A percentile compares a stretch with the other conserved stretches of the same genome.
Evolutionary conservation across 2,888 invertebrate species (phyloP).

Genomic region (Diloba caeruleocephala): DNA sequence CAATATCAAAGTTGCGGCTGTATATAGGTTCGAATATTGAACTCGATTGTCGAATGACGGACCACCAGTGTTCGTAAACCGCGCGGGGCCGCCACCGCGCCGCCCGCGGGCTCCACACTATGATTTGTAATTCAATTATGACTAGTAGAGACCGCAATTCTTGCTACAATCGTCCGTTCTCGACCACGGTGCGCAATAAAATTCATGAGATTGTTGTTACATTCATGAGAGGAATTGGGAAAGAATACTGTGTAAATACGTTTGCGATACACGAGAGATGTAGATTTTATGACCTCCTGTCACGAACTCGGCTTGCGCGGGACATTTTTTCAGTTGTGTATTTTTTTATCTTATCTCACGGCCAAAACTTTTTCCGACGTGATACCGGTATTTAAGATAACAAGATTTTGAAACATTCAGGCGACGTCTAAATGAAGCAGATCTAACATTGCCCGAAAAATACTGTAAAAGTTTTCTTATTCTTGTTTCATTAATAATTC

Average conservation of each 20-base stretch:
- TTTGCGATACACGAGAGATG: constrained; percentile 60
- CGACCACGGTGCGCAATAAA: constrained; percentile 64
- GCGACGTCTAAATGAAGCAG: constrained; percentile 44
- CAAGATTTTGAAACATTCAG: constrained; percentile 48
- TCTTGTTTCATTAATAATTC: constrained; percentile 51
- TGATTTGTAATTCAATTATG: constrained; percentile 73
- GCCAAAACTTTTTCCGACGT: constrained; percentile 35
- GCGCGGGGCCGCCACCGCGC: constrained; percentile 31
- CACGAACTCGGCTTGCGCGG: constrained; percentile 37
- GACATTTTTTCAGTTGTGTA: constrained; percentile 20
- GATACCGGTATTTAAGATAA: constrained; percentile 49
- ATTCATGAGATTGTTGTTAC: constrained; percentile 71
- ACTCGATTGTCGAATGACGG: constrained; percentile 60
- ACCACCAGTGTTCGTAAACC: constrained; percentile 52
- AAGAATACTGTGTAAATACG: constrained; percentile 65
- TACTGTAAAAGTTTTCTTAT: constrained; percentile 44
- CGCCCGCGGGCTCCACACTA: constrained; percentile 29
- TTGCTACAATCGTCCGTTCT: constrained; percentile 56
- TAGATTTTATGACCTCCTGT: constrained; percentile 57
- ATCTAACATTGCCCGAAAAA: constrained; percentile 44
- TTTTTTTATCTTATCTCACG: constrained; percentile 32
- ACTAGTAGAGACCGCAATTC: constrained; percentile 59
- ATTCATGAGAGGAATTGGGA: constrained; percentile 62
- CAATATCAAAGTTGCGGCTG: constrained; percentile 69
- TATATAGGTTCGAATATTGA: constrained; percentile 62